Percentiles rank a stretch among this genome's conserved stretches.
These are phyloP conservation scores for Anagyrus pseudococci DNA, from an alignment of 2,888 invertebrate species.

Conservation along the genomic window DNA sequence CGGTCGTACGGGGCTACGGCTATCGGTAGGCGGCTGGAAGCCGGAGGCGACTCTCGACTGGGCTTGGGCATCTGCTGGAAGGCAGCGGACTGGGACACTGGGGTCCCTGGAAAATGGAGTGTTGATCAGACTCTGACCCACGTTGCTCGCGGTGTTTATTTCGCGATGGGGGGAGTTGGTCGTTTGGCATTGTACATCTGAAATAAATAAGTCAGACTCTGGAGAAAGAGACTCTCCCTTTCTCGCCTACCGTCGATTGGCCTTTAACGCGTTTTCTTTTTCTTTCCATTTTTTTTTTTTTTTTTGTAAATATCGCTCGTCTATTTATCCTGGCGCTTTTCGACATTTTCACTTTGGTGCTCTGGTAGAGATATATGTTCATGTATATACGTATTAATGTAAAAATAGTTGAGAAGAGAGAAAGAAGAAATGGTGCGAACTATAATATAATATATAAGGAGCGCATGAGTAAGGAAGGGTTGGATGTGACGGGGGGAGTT, in stretches of 20 bases:
- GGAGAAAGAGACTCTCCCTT: constrained; percentile 29
- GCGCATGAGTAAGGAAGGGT: no score
- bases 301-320: background rate
- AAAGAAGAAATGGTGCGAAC: no score
- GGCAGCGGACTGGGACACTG: constrained; percentile 56
- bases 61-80: constrained; percentile 44
- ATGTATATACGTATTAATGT: no score
- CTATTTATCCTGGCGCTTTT: background rate
- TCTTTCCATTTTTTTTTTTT: constrained; percentile 2
- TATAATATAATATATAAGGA: no score
- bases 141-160: constrained; percentile 47
- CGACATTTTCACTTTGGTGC: no score
- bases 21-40: constrained; percentile 45
- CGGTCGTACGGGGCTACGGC: constrained; percentile 46
- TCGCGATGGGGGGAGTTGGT: constrained; percentile 59
- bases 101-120: constrained; percentile 61
- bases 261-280: background rate
- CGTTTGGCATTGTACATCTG: constrained; percentile 60
- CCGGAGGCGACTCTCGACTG: constrained; percentile 43
- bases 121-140: constrained; percentile 58
- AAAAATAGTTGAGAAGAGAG: constrained; percentile 4
- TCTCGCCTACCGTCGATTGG: constrained; percentile 9
- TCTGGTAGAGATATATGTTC: no score
- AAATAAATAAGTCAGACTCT: constrained; percentile 44
- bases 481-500: no score